phyloP scores from a whole-genome alignment of 2,888 invertebrate genomes.

The Hirtodrosophila duncani region DNA sequence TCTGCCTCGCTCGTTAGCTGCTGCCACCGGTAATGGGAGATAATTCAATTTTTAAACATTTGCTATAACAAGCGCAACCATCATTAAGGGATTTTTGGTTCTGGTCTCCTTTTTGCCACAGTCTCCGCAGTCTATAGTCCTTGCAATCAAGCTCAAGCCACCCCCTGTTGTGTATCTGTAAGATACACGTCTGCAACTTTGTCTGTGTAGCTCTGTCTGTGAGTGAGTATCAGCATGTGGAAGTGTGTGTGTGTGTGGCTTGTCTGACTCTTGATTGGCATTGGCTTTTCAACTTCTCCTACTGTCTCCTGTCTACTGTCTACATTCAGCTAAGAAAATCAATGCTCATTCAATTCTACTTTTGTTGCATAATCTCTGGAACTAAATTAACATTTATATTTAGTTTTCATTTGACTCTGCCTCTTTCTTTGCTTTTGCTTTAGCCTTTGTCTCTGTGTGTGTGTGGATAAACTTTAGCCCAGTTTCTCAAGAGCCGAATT shows the following conservation, averaged over 20 bases:
- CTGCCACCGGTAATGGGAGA: constrained; percentile 77
- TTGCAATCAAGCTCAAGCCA: constrained; percentile 40
- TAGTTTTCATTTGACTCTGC: constrained; percentile 38
- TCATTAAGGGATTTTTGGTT: constrained; percentile 78
- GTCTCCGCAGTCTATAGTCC: constrained; percentile 15
- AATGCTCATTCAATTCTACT: constrained; percentile 56
- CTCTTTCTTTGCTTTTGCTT: constrained; percentile 25
- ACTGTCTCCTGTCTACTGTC: constrained; percentile 8
- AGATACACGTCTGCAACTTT: constrained; percentile 57
- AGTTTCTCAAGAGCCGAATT: constrained; percentile 23
- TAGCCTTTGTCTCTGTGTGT: too few species aligned
- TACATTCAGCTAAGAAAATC: constrained; percentile 41
- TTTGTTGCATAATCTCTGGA: constrained; percentile 54
- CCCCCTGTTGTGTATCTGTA: constrained; percentile 30
- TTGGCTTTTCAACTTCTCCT: constrained; percentile 36
- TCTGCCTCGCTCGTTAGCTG: constrained; percentile 67
- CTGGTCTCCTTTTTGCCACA: constrained; percentile 25
- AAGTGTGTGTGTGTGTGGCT: too few species aligned
- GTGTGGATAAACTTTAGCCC: constrained; percentile 42
- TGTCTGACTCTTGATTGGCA: constrained; percentile 46
- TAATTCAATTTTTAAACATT: constrained; percentile 79
- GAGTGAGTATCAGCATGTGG: too few species aligned
- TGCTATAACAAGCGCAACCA: constrained; percentile 78
- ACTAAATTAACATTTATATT: constrained; percentile 60
- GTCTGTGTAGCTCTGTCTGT: too few species aligned